Conservation (phyloP, 2,797 vertebrate species). For the Tamandua tetradactyla region DNA sequence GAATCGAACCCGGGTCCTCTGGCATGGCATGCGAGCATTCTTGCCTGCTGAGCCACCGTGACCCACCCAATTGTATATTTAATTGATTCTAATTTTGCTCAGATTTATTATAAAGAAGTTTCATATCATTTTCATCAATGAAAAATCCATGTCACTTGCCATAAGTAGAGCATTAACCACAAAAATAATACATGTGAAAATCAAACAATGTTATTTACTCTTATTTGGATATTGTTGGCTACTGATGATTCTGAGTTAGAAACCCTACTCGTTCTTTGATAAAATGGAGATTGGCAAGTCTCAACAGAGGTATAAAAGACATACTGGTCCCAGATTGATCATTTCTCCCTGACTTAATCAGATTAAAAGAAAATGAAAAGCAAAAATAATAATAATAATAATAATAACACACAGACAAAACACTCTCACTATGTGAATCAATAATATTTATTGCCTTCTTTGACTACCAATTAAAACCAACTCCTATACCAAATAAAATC, state of each 20-base stretch:
- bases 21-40: too few relatives aligned
- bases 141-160: neutral
- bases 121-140: neutral
- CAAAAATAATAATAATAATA: too few relatives aligned
- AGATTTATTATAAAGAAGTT: neutral
- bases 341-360: neutral
- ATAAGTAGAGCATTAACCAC: neutral
- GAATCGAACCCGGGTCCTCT: too few relatives aligned
- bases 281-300: neutral
- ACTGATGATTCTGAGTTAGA: neutral
- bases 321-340: neutral
- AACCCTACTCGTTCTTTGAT: neutral
- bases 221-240: neutral
- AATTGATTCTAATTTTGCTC: neutral
- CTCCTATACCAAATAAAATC: neutral
- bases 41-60: too few relatives aligned
- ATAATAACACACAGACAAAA: neutral
- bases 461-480: neutral
- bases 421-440: neutral
- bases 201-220: neutral
- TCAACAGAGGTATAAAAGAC: neutral
- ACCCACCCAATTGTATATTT: too few relatives aligned
- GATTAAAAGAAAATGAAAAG: neutral
- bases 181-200: neutral
- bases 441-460: neutral